These are phyloP conservation scores for Trissolcus basalis DNA, from an alignment of 1,140 invertebrate genomes.

Conservation along the genomic window DNA sequence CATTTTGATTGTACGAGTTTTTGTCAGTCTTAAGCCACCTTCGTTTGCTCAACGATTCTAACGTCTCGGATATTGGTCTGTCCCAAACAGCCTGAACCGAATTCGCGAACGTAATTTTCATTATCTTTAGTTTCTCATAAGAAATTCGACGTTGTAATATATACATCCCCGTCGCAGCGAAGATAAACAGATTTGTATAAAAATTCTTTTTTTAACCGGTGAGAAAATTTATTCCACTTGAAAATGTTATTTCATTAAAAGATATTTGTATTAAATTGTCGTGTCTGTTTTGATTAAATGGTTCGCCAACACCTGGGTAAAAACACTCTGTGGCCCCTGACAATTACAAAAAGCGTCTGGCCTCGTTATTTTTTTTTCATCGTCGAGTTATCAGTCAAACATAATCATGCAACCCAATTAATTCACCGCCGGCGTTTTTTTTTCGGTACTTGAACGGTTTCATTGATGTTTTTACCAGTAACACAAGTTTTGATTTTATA, in stretches of 20 bases:
- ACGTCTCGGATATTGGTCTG: background rate
- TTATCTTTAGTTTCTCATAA: constrained; percentile 10
- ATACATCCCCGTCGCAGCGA: background rate
- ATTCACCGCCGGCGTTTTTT: too few species aligned
- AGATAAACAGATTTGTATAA: constrained; percentile 21
- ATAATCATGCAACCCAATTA: too few species aligned
- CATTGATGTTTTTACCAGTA: too few species aligned
- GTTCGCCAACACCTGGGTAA: too few species aligned
- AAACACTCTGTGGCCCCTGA: too few species aligned
- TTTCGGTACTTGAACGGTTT: too few species aligned
- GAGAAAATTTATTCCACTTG: constrained; percentile 11
- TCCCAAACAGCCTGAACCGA: too few species aligned
- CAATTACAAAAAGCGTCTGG: too few species aligned
- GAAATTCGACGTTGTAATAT: constrained; percentile 33
- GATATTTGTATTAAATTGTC: constrained; percentile 25
- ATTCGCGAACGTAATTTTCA: background rate
- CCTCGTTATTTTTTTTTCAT: too few species aligned
- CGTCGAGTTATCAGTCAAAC: too few species aligned
- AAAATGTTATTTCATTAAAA: constrained; percentile 36
- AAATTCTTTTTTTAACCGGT: background rate
- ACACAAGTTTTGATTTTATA: too few species aligned
- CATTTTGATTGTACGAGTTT: constrained; percentile 22
- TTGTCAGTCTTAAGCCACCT: constrained; percentile 31
- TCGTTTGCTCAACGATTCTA: constrained; percentile 40
- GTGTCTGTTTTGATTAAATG: too few species aligned